Base-by-base conservation (phyloP, 2,797 vertebrate genomes). In the Acanthiza pusilla region DNA sequence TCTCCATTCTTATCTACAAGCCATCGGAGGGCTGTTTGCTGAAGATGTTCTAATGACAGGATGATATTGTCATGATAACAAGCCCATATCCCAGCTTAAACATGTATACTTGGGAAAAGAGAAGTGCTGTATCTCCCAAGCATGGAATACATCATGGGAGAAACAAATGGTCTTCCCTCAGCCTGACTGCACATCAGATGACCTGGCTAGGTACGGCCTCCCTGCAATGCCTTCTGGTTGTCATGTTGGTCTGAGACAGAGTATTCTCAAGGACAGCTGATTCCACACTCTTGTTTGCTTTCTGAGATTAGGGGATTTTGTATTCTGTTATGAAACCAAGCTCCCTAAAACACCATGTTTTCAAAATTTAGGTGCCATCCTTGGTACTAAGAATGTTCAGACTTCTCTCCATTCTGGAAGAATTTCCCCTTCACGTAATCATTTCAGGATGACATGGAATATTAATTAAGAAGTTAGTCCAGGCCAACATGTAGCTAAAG, bases 81-180 rank as follows among this genome's bases (percentile, higher is more conserved):
- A 82, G 29, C 11, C 48, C 2, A 16, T 40, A 82, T 14, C 10
- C 40, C 68, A 63, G 20, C 16, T 53, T 62, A 58, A 91, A 68
- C n/a, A 3, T 14, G 16, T 18, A 19, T 1, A 2, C 22, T 38
- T 48, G 30, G 40, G 43, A 55, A 66, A 58, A 76, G 34, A 71
- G 25, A 1, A 0, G 6, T 1, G 1, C 6, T 2, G 1, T 14
- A 9, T 58, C 27, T 83, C n/a, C 34, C 36, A 13, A 3, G 2
- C 0, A 0, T 22, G 5, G 55, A 66, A 74, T 27, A 77, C 17
- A 40, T 15, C 10, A 3, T 30, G 27, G n/a, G 30, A 75, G 62
- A 71, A 80, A 29, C 4, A 58, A 79, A 30, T 0, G 0, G 16
- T 48, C 36, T 66, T 19, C 7, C 19, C 9, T 55, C 60, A 4